Evolutionary conservation across 2,888 invertebrate species (phyloP).

Genomic region (Cremastinae sp.): DNA sequence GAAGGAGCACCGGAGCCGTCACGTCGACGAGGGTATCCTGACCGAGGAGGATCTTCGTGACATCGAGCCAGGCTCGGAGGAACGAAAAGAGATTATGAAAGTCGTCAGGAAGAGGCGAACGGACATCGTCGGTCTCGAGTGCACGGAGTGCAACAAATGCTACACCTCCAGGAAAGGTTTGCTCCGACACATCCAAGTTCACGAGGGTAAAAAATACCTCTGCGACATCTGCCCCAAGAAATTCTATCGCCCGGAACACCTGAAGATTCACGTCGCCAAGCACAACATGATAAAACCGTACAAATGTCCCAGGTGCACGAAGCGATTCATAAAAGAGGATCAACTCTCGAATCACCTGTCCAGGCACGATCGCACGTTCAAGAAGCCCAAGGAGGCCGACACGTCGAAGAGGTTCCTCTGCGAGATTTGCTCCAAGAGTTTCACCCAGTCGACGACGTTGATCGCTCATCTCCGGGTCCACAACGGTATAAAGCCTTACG

Average conservation of each 20-base stretch:
- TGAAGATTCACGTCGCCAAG: constrained; percentile 78
- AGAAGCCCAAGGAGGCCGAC: constrained; percentile 76
- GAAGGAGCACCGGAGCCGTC: constrained; percentile 75
- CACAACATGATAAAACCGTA: constrained; percentile 79
- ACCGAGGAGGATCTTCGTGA: constrained; percentile 77
- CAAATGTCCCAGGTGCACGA: constrained; percentile 77
- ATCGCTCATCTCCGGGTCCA: constrained; percentile 78
- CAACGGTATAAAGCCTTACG: constrained; percentile 78
- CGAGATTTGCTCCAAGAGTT: constrained; percentile 78
- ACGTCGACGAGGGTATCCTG: constrained; percentile 77
- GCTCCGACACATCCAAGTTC: constrained; percentile 76
- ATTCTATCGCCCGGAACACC: constrained; percentile 77
- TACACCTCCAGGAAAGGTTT: constrained; percentile 78
- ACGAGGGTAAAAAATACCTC: constrained; percentile 78
- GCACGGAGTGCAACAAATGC: constrained; percentile 78
- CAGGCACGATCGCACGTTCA: constrained; percentile 76
- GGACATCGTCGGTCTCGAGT: constrained; percentile 78
- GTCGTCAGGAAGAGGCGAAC: constrained; percentile 75
- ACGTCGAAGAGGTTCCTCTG: constrained; percentile 76
- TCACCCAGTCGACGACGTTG: constrained; percentile 78
- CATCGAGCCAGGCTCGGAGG: constrained; percentile 74
- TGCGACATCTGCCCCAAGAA: constrained; percentile 79
- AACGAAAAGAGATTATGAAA: constrained; percentile 72
- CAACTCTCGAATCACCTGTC: constrained; percentile 76
- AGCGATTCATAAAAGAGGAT: constrained; percentile 78